Base-by-base conservation (phyloP, 2,113 vertebrate species). In the Elgaria multicarinata region DNA sequence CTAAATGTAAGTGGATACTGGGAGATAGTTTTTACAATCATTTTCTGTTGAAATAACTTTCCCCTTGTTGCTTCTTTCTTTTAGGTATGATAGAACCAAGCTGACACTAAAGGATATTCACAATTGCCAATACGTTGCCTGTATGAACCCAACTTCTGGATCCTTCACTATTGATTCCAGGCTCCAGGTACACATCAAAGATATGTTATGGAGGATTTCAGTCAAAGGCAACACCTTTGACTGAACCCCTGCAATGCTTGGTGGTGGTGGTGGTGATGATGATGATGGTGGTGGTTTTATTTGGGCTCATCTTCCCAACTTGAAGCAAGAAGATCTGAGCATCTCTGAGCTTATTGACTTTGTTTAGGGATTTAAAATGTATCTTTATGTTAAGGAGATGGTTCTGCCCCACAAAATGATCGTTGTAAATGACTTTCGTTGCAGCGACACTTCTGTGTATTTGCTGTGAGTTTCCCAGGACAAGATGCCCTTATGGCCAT, bases 61-160 rank as follows among this genome's bases (percentile, higher is more conserved):
- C 6, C 0, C 0, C 33, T 1, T 14, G 1, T 3, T 46, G 46
- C 42, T 31, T 58, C 4, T 0, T 0, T 2, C 0, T 71, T 1
- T 0, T 93, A 98, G 97, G 97, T 98, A 98, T 0, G 97, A 98
- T 93, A 92, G 97, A 90, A 96, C 20, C 89, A 98, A 97, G 20
- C 94, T 98, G 94, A 97, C 97, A 0, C 86, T 97, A 75, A 97
- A 97, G 89, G 97, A 97, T 22, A 86, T 97, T 14, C 96, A 95
- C 74, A 97, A 97, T 85, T 97, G 97, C 74, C 97, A 98, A 93
- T 97, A 98, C 0, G 97, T 97, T 94, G 97, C 97, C 5, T 98
- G 97, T 92, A 97, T 98, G 97, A 98, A 97, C 80, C 97, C 97
- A 0, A 97, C 97, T 0, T 67, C 97, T 0, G 97, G 97, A 0